Evolutionary conservation across 1,140 invertebrate species (phyloP), one percentile per base, ranked within the genome.

Genomic region (Caenorhabditis briggsae): DNA sequence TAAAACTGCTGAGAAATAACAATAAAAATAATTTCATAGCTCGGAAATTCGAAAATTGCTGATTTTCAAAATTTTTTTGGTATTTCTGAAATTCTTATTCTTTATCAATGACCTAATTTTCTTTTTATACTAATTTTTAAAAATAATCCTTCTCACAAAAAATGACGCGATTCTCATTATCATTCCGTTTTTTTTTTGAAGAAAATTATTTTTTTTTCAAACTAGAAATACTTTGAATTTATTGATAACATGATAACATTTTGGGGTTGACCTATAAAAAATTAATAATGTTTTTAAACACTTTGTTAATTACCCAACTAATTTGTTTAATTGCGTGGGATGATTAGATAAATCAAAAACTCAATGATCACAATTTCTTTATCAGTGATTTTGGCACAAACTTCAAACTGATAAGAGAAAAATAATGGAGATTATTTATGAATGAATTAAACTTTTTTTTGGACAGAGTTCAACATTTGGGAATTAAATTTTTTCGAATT

Each of bases 331-430:
- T n/a, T 70, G 33, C 41, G 33, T 70, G 41, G 41, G 41, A 43
- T 14, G 9, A 43, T 16, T 16, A 70, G 16, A 61, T 61, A 70
- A 46, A 43, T 70, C 64, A 70, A 70, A 70, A 46, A 43, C 8
- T 70, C 64, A 70, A 16, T 70, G 64, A 70, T 70, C 64, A 70
- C 64, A 25, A 18, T 46, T 11, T 11, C 43, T 16, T 18, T 33
- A 25, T 23, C n/a, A 46, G 3, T 33, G 33, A 33, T 33, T 33
- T 33, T 25, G 41, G 33, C 64, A 70, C 64, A 70, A 70, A 70
- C 64, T 70, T 70, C 64, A 70, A 70, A 70, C 64, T 70, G 64
- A 70, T 70, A 70, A 70, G 64, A 18, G 23, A 46, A 46, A 1
- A 41, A 70, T 18, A 12, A 46, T 43, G 9, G 7, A 64, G 59